These are phyloP conservation scores for Drosophila watanabei DNA, from an alignment of 1,140 invertebrate genomes.

Conservation along the genomic window DNA sequence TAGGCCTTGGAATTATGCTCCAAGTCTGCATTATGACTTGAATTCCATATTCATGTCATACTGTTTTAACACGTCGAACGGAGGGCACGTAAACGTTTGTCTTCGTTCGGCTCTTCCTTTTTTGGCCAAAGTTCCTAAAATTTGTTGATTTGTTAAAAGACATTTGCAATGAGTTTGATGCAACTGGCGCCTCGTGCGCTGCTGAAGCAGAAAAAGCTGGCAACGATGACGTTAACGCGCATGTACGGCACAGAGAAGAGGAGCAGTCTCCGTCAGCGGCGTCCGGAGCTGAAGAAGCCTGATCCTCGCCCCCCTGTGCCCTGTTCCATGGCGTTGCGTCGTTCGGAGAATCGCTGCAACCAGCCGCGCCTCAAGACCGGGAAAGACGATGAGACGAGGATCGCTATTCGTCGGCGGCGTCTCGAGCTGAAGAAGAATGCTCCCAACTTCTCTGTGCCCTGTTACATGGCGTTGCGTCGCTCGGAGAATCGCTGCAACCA, in stretches of 20 bases:
- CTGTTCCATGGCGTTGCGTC: constrained; percentile 5
- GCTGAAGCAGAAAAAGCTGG: not conserved
- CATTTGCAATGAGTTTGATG: constrained; percentile 3
- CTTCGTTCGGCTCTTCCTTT: not conserved
- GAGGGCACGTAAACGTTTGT: not conserved
- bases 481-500: constrained; percentile 8
- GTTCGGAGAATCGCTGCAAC: constrained; percentile 10
- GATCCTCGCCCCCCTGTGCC: not conserved
- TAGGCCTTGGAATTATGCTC: not conserved
- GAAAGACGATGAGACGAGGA: not conserved
- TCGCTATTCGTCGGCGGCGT: not conserved
- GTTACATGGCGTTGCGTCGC: constrained; percentile 10
- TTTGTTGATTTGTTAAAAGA: not conserved
- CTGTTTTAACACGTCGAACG: not conserved
- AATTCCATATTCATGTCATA: not conserved
- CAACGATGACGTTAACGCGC: not conserved
- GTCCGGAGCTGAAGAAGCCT: not conserved
- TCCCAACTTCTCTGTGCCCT: not conserved
- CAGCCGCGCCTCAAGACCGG: not conserved
- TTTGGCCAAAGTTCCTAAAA: constrained; percentile 6
- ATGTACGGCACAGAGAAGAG: not conserved
- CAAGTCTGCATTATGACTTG: not conserved
- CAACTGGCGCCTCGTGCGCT: not conserved
- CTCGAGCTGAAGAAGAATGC: not conserved
- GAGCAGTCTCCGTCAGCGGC: not conserved